Conservation (phyloP, 1,140 invertebrate species). For the Brachionus asplanchnoidis region DNA sequence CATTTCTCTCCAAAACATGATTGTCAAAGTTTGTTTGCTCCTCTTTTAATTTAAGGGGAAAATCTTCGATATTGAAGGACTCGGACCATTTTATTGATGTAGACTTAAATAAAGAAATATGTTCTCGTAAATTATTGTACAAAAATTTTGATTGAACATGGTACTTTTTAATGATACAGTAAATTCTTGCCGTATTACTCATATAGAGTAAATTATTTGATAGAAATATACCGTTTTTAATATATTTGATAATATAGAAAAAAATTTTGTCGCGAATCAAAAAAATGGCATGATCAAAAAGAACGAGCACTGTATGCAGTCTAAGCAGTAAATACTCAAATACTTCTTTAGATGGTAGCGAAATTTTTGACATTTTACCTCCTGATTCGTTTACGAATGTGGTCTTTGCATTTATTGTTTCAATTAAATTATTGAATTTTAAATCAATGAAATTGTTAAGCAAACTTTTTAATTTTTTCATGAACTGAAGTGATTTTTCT, state of each 20-base stretch:
- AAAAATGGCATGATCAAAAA: neutral
- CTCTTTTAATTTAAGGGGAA: neutral
- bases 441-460: neutral
- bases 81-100: constrained; percentile 3
- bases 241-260: neutral
- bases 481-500: constrained; percentile 27
- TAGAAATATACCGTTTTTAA: constrained; percentile 22
- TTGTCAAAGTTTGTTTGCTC: neutral
- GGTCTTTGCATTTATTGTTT: neutral
- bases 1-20: neutral
- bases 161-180: neutral
- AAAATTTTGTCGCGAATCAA: constrained; percentile 9
- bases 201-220: constrained; percentile 26
- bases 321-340: neutral
- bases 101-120: neutral
- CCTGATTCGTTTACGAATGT: neutral
- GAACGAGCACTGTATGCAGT: neutral
- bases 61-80: neutral
- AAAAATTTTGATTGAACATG: neutral
- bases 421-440: neutral
- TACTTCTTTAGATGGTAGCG: constrained; percentile 17
- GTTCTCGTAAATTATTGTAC: constrained; percentile 7
- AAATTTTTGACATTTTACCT: neutral
- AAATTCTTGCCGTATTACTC: neutral
- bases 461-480: constrained; percentile 26